These are phyloP conservation scores for Anagrus nilaparvatae DNA, from an alignment of 1,140 invertebrate species.

Conservation along the genomic window DNA sequence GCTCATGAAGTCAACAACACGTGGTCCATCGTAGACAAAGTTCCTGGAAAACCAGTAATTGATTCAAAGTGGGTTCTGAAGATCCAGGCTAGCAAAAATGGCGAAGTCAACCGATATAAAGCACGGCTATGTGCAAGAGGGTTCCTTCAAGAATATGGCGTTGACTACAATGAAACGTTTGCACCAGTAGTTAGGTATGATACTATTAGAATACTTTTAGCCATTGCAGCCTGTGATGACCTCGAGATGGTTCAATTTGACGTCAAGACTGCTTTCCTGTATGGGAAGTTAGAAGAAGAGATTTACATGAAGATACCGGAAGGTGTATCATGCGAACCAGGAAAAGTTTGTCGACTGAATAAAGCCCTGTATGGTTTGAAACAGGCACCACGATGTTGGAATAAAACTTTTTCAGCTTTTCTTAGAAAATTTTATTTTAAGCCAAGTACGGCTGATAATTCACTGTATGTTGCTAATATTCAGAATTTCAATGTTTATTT, in stretches of 20 bases:
- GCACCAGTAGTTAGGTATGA: constrained; percentile 22
- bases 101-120: constrained; percentile 18
- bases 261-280: no score
- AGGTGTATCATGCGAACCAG: constrained; percentile 8
- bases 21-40: constrained; percentile 20
- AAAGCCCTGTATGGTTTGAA: constrained; percentile 35
- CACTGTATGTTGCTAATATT: constrained; percentile 23
- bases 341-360: constrained; percentile 24
- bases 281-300: no score
- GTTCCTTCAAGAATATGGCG: constrained; percentile 20
- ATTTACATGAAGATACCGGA: constrained; percentile 11
- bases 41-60: constrained; percentile 22
- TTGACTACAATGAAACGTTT: constrained; percentile 25
- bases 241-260: no score
- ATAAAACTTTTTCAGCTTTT: constrained; percentile 21
- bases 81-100: constrained; percentile 9
- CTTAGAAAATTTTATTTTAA: constrained; percentile 20
- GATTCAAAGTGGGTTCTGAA: constrained; percentile 38
- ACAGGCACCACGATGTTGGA: constrained; percentile 27
- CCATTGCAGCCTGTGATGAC: no score
- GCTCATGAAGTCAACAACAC: constrained; percentile 20
- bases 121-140: constrained; percentile 26
- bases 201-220: constrained; percentile 22
- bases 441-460: constrained; percentile 22
- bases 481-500: constrained; percentile 17